A percentile compares a stretch with the other conserved stretches of the same genome.
Conservation (phyloP, 2,113 vertebrate genomes). For the Bufo bufo region DNA sequence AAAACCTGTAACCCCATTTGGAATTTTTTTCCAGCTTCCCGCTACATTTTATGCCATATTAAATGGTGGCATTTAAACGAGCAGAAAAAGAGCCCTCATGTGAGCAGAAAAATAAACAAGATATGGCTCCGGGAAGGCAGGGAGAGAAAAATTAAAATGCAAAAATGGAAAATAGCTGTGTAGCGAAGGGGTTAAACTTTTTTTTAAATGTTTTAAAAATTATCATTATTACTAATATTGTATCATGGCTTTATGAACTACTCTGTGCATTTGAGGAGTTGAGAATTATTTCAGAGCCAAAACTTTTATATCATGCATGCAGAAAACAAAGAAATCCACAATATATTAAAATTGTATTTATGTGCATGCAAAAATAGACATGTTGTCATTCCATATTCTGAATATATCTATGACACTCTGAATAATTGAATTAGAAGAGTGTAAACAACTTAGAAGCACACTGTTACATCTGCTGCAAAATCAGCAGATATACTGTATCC, state of each 20-base stretch:
- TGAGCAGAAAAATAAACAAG: too few relatives aligned
- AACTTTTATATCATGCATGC: not conserved
- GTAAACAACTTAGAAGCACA: constrained; percentile 31
- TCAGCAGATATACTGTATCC: constrained; percentile 32
- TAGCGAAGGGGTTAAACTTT: too few relatives aligned
- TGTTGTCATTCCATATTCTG: constrained; percentile 41
- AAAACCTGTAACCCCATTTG: too few relatives aligned
- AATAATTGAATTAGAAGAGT: constrained; percentile 47
- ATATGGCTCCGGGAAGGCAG: too few relatives aligned
- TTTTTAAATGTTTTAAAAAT: too few relatives aligned
- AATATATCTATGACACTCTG: constrained; percentile 36
- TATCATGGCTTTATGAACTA: not conserved
- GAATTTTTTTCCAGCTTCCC: too few relatives aligned
- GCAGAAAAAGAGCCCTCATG: too few relatives aligned
- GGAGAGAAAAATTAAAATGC: too few relatives aligned
- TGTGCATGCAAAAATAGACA: constrained; percentile 26
- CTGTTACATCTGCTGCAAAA: constrained; percentile 25
- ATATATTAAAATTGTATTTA: constrained; percentile 22
- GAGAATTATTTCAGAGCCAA: not conserved
- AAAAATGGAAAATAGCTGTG: too few relatives aligned
- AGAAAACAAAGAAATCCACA: not conserved
- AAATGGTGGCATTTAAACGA: too few relatives aligned
- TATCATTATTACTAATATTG: not conserved
- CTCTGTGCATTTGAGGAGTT: not conserved
- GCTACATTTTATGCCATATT: too few relatives aligned